Conservation (phyloP, 2,888 invertebrate species). For the Gasteruption jaculator region DNA sequence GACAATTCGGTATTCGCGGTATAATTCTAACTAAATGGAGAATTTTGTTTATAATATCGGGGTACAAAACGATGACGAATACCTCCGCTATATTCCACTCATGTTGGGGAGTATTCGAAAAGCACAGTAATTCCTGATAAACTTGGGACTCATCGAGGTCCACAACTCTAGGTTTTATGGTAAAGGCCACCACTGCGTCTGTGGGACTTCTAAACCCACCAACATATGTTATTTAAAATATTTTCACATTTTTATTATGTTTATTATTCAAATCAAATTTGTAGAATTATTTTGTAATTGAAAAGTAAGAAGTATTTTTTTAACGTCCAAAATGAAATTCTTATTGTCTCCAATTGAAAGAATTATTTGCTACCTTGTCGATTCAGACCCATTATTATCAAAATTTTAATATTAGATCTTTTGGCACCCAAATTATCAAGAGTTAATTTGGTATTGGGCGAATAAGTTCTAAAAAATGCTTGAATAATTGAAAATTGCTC, state of each 20-base stretch:
- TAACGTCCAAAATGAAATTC: not conserved
- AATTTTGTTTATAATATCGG: conserved; percentile 23
- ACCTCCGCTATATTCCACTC: conserved; percentile 48
- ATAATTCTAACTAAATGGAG: too few species aligned
- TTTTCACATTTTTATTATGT: conserved; percentile 6
- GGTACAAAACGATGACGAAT: conserved; percentile 41
- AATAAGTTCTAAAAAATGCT: too few species aligned
- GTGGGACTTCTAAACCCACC: conserved; percentile 45
- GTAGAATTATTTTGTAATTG: not conserved
- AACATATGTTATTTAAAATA: conserved; percentile 29
- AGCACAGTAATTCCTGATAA: conserved; percentile 51
- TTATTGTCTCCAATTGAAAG: not conserved
- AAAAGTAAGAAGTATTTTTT: not conserved
- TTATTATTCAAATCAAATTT: conserved; percentile 1
- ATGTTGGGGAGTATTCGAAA: conserved; percentile 47
- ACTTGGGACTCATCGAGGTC: conserved; percentile 49
- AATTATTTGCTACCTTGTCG: conserved; percentile 13
- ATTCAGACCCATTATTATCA: too few species aligned
- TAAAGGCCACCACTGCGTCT: conserved; percentile 47
- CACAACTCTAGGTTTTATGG: conserved; percentile 48
- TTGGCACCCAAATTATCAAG: too few species aligned
- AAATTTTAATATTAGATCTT: too few species aligned
- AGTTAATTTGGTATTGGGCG: too few species aligned
- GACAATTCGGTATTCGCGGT: too few species aligned
- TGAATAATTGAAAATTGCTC: too few species aligned